These are phyloP conservation scores for Tromatobia lineatoria DNA, from an alignment of 2,888 invertebrate species.

Conservation along the genomic window DNA sequence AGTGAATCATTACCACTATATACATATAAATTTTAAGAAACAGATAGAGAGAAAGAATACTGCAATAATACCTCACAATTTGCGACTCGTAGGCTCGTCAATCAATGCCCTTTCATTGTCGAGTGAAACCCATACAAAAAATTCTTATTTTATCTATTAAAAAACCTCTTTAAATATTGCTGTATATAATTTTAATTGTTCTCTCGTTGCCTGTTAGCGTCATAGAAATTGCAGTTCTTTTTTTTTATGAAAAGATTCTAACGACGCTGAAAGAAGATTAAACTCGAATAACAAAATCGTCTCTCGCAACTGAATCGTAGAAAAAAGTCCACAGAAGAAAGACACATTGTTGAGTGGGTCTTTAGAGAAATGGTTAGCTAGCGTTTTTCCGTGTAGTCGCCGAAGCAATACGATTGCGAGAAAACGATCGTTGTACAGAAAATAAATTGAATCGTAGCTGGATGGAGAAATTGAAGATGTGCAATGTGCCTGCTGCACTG, in stretches of 20 bases:
- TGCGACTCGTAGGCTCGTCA: slow-evolving; percentile 23
- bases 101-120: slow-evolving; percentile 2
- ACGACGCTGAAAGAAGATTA: too few species aligned
- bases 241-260: too few species aligned
- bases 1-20: not conserved
- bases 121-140: slow-evolving; percentile 34
- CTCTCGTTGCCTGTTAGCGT: too few species aligned
- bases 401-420: slow-evolving; percentile 27
- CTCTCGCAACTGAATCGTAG: slow-evolving; percentile 13
- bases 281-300: slow-evolving; percentile 13
- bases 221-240: too few species aligned
- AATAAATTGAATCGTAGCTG: slow-evolving; percentile 18
- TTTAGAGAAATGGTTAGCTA: not conserved
- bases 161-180: too few species aligned
- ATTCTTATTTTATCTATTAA: not conserved
- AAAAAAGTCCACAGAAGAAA: slow-evolving; percentile 12
- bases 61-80: slow-evolving; percentile 27
- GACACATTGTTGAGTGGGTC: not conserved
- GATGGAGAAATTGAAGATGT: slow-evolving; percentile 26
- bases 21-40: slow-evolving; percentile 7
- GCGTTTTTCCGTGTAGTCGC: not conserved
- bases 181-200: too few species aligned
- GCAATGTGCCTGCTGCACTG: not conserved
- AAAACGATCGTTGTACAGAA: slow-evolving; percentile 34
- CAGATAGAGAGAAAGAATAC: not conserved